Base-by-base conservation (phyloP, 1,140 invertebrate genomes). In the Eubasilissa regina region DNA sequence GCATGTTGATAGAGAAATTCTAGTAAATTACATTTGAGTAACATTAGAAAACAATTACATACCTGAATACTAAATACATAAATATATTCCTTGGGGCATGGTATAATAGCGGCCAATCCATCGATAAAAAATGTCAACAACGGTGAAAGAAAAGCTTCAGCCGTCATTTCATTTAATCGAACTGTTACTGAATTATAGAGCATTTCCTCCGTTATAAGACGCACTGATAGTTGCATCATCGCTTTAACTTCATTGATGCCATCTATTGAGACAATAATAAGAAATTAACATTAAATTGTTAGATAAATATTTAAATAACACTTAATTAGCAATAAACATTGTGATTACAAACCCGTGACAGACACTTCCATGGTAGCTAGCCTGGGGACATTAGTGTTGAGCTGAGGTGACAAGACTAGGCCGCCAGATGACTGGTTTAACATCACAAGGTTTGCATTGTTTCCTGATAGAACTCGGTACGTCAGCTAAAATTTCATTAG, bases 371-470 rank as follows among this genome's bases (percentile, higher is more conserved):
- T 97, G 0, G 94, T 95, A 4, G 97, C 97, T 47, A 97, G 91
- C 85, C 98, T 95, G 0, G 97, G 96, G 8, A 99, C 96, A 88
- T 99, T 99, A 4, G 98, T 99, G 86, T 99, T 98, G 1, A 99
- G 89, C 82, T 97, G 95, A 0, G 97, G 96, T 19, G 97, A 97
- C 0, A 99, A 88, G 9, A 92, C 95, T 64, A 99, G 92, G 44
- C 96, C 93, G 3, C 98, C 98, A 0, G 93, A 93, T 0, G 93
- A 94, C 84, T 93, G 91, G 86, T 99, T 97, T 15, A 99, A 85
- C 0, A 93, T 91, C 0, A 99, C 89, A 8, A 98, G 89, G 84
- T 97, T 96, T 0, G 97, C 97, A 84, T 97, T 98, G 86, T 99
- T 99, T 0, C 97, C 97, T 0, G 94, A 94, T 0, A 97, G 85